Percentiles rank a stretch among this genome's conserved stretches.
These are phyloP conservation scores for Lycaena phlaeas DNA, from an alignment of 2,888 invertebrate genomes.

Conservation along the genomic window DNA sequence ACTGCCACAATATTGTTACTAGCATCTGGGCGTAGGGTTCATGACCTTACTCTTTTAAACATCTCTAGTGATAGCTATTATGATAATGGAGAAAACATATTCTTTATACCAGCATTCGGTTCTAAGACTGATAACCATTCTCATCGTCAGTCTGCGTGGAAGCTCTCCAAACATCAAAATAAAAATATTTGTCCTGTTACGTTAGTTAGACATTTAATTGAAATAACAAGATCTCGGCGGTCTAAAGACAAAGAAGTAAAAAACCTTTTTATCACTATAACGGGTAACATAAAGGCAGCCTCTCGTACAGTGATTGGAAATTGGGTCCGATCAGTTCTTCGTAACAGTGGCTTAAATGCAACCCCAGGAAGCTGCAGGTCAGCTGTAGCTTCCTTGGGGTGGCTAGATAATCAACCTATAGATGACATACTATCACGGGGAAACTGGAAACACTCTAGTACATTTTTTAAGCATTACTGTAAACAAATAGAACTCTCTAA, in stretches of 20 bases:
- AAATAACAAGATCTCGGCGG: not conserved
- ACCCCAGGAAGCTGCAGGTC: slow-evolving; percentile 7
- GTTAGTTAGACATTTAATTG: not conserved
- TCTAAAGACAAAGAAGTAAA: not conserved
- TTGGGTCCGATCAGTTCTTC: slow-evolving; percentile 4
- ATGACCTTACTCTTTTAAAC: slow-evolving; percentile 13
- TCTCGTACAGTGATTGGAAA: slow-evolving; percentile 6
- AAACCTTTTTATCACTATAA: slow-evolving; percentile 5
- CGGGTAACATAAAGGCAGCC: not conserved
- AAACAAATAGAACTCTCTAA: not conserved
- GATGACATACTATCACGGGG: slow-evolving; percentile 9
- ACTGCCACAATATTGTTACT: slow-evolving; percentile 11
- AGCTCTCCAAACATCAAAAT: not conserved
- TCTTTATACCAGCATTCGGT: slow-evolving; percentile 7
- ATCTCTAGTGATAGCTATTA: not conserved
- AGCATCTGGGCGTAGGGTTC: slow-evolving; percentile 12
- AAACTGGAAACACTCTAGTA: slow-evolving; percentile 6
- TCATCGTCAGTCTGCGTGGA: slow-evolving; percentile 9
- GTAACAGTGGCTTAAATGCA: slow-evolving; percentile 6
- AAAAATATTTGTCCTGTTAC: not conserved
- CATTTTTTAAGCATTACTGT: slow-evolving; percentile 8
- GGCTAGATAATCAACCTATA: slow-evolving; percentile 8
- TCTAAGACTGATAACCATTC: slow-evolving; percentile 7
- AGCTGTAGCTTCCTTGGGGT: slow-evolving; percentile 7
- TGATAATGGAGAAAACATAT: not conserved